A percentile compares a stretch with the other conserved stretches of the same genome.
phyloP scores from a whole-genome alignment of 2,888 invertebrate genomes.

The Netelia virgata region DNA sequence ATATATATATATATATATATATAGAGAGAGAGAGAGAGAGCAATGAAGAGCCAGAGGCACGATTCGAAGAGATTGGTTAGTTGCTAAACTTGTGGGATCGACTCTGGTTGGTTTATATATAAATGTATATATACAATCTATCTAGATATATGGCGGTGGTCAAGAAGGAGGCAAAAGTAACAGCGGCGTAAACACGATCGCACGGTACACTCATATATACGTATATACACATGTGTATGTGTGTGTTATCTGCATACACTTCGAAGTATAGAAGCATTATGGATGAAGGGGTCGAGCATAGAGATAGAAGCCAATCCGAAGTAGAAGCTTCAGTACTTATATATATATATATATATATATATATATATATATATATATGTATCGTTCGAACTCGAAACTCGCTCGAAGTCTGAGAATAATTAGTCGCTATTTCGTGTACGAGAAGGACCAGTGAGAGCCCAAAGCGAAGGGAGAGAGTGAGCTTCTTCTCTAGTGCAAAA shows the following conservation, averaged over 20 bases:
- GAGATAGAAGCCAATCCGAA: constrained; percentile 57
- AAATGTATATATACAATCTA: too few relatives aligned
- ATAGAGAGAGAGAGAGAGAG: neutral
- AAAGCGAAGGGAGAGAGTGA: neutral
- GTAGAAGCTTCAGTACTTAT: neutral
- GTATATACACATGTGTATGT: neutral
- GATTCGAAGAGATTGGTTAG: constrained; percentile 36
- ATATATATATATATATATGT: too few relatives aligned
- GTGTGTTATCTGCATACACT: neutral
- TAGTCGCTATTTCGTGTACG: constrained; percentile 49
- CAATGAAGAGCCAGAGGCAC: neutral
- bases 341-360: too few relatives aligned
- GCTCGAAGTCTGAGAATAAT: constrained; percentile 58
- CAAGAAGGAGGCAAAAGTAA: neutral
- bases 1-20: too few relatives aligned
- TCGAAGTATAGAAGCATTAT: neutral
- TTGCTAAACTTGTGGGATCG: constrained; percentile 40
- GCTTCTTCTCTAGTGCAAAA: constrained; percentile 13
- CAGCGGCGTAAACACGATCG: neutral
- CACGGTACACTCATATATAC: neutral
- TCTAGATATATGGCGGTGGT: neutral
- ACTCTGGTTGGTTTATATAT: neutral
- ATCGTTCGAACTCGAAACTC: constrained; percentile 53
- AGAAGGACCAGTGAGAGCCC: neutral
- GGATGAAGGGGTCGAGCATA: neutral